These are phyloP conservation scores for Heliothis virescens DNA, from an alignment of 1,140 invertebrate genomes.

Conservation along the genomic window DNA sequence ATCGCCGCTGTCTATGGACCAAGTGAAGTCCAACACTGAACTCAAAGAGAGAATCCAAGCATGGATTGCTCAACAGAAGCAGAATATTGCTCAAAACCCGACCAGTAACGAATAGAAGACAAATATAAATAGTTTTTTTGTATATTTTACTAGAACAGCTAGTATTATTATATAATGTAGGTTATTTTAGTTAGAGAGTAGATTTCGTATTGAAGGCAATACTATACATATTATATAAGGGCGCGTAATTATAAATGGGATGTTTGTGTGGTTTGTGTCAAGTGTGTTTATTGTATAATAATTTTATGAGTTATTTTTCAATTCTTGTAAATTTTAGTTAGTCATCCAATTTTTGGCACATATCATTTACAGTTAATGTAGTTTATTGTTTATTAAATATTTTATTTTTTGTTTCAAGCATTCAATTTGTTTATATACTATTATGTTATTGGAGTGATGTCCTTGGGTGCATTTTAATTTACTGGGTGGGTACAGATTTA, in stretches of 20 bases:
- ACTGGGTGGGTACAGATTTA: conserved; percentile 10
- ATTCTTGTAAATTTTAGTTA: conserved; percentile 39
- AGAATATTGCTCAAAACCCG: conserved; percentile 67
- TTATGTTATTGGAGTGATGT: conserved; percentile 3
- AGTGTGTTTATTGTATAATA: conserved; percentile 25
- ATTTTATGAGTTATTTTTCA: conserved; percentile 12
- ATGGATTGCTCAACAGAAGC: conserved; percentile 91
- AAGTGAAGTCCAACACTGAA: conserved; percentile 93
- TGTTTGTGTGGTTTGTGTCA: conserved; percentile 21
- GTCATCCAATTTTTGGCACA: conserved; percentile 51
- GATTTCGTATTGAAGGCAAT: conserved; percentile 51
- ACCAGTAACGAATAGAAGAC: conserved; percentile 39
- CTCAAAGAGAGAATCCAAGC: conserved; percentile 92
- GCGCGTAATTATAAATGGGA: conserved; percentile 5
- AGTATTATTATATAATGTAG: conserved; percentile 47
- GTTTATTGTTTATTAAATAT: conserved; percentile 10
- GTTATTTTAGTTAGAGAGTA: conserved; percentile 47
- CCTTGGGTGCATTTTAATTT: conserved; percentile 22
- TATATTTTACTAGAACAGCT: conserved; percentile 51
- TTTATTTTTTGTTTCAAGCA: conserved; percentile 15
- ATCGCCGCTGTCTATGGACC: conserved; percentile 96
- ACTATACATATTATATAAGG: conserved; percentile 28
- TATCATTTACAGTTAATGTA: conserved; percentile 43
- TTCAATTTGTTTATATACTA: conserved; percentile 18
- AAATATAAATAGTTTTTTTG: conserved; percentile 13